Evolutionary conservation across 2,113 vertebrate genomes (phyloP).

Genomic region (Alethe castanea): DNA sequence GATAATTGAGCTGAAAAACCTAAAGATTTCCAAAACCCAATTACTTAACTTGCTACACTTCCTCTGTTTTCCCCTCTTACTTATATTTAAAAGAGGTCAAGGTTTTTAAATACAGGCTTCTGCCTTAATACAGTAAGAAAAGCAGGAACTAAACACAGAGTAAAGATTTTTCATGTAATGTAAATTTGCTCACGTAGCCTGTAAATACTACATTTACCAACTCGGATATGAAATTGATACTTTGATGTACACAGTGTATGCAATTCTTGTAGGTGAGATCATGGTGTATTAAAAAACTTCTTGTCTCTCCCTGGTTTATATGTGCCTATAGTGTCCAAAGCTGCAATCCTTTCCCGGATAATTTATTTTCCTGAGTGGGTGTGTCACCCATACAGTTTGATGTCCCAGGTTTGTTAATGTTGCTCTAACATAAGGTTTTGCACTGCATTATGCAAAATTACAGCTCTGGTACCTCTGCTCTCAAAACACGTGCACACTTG

Average conservation of each 20-base stretch:
- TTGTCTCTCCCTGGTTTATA: not conserved
- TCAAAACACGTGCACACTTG: not conserved
- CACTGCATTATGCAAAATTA: not conserved
- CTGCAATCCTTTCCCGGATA: not conserved
- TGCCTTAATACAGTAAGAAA: not conserved
- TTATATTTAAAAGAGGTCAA: slow-evolving; percentile 36
- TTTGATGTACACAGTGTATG: not conserved
- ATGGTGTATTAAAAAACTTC: not conserved
- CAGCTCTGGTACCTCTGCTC: not conserved
- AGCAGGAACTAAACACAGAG: not conserved
- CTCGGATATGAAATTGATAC: not conserved
- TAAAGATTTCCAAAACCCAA: not conserved
- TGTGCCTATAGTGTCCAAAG: not conserved
- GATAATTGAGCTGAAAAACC: slow-evolving; percentile 20
- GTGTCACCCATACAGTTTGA: not conserved
- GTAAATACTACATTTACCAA: not conserved
- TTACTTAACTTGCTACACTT: slow-evolving; percentile 19
- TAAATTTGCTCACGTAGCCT: not conserved
- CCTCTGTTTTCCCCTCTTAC: not conserved
- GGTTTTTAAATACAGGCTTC: slow-evolving; percentile 4
- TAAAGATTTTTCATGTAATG: not conserved
- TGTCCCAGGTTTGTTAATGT: not conserved
- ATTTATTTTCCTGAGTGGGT: not conserved
- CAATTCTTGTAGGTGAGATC: not conserved
- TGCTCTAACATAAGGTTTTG: not conserved